A percentile compares a stretch with the other conserved stretches of the same genome.
These are phyloP conservation scores for Vulpes vulpes DNA, from an alignment of 2,113 vertebrate genomes.

Conservation along the genomic window DNA sequence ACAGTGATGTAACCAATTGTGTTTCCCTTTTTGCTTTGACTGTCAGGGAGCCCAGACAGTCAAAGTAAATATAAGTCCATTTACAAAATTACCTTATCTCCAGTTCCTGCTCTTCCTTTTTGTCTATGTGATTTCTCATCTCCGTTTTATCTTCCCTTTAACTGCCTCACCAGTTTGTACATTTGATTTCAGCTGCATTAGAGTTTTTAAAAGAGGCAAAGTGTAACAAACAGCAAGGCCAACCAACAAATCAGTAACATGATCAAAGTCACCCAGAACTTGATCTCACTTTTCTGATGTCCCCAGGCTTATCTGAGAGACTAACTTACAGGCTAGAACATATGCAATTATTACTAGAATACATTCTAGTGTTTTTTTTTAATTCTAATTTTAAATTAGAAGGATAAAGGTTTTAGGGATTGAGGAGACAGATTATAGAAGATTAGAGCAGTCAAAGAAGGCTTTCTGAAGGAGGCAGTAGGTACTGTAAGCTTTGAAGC, in stretches of 20 bases:
- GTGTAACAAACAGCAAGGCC: slow-evolving; percentile 13
- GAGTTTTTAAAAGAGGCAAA: not conserved
- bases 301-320: not conserved
- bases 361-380: not conserved
- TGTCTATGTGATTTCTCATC: not conserved
- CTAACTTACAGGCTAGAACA: not conserved
- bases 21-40: slow-evolving; percentile 69
- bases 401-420: not conserved
- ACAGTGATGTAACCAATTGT: slow-evolving; percentile 6
- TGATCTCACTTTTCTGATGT: not conserved
- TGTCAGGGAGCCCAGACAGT: slow-evolving; percentile 53
- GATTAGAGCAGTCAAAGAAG: not conserved
- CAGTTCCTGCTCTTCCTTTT: slow-evolving; percentile 43
- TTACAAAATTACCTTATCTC: slow-evolving; percentile 66
- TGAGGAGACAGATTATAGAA: not conserved
- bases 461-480: not conserved
- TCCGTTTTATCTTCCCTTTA: not conserved
- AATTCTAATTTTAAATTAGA: not conserved
- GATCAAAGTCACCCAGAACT: slow-evolving; percentile 4
- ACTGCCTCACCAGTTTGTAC: not conserved
- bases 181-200: not conserved
- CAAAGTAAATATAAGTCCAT: slow-evolving; percentile 35
- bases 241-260: slow-evolving; percentile 33
- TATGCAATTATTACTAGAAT: not conserved
- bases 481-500: not conserved